Percentiles rank a stretch among this genome's conserved stretches.
Conservation (phyloP, 2,888 invertebrate genomes). For the Oithona nana region DNA sequence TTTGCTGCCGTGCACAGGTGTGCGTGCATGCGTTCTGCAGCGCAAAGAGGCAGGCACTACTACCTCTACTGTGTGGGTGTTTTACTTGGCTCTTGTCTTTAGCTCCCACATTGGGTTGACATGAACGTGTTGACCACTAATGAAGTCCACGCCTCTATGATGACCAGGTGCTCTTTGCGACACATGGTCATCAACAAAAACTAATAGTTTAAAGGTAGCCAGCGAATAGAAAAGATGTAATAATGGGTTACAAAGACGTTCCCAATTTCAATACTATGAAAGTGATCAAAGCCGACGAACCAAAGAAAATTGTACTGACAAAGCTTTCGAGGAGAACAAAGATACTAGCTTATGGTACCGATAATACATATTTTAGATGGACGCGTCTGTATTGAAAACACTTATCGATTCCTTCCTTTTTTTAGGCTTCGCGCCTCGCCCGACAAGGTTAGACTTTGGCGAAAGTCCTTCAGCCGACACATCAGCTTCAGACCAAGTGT, state of each 20-base stretch:
- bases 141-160: neutral
- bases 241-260: neutral
- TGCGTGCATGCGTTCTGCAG: neutral
- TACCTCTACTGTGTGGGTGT: too few species aligned
- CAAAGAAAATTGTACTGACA: constrained; percentile 9
- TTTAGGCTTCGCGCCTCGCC: constrained; percentile 17
- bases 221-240: too few species aligned
- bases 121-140: neutral
- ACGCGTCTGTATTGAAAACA: neutral
- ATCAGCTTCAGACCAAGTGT: neutral
- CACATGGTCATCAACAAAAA: neutral
- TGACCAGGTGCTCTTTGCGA: neutral
- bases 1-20: neutral
- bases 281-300: neutral
- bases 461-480: neutral
- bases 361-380: neutral
- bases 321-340: constrained; percentile 13
- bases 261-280: neutral
- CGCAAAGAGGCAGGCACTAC: neutral
- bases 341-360: constrained; percentile 7
- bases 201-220: neutral
- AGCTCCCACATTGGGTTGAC: too few species aligned
- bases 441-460: constrained; percentile 15
- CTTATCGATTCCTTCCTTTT: neutral
- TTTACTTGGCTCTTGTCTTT: neutral